Evolutionary conservation across 2,113 vertebrate species (phyloP).

Genomic region (Platichthys stellatus): DNA sequence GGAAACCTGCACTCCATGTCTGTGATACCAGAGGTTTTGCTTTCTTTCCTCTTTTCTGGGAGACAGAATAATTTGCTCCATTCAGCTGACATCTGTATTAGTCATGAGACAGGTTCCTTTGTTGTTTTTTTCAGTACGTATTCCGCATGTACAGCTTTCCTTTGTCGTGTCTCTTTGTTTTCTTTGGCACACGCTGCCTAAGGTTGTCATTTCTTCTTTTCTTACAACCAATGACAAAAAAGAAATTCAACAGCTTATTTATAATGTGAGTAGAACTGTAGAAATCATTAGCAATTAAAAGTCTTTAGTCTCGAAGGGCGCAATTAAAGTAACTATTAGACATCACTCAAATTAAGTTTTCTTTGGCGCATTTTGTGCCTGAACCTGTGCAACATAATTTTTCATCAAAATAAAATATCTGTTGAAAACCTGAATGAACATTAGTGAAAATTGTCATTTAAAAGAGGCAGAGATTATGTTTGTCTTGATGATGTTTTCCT

Average conservation of each 20-base stretch:
- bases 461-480: neutral
- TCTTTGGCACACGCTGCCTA: slow-evolving; percentile 1
- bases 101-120: slow-evolving; percentile 21
- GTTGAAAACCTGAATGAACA: neutral
- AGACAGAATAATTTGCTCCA: slow-evolving; percentile 6
- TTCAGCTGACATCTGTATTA: slow-evolving; percentile 37
- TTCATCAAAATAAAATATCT: neutral
- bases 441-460: neutral
- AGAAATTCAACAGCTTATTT: neutral
- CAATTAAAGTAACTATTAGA: too few species aligned
- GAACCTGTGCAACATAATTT: neutral
- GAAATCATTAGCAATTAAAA: neutral
- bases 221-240: neutral
- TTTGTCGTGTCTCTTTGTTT: slow-evolving; percentile 25
- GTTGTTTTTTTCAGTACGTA: slow-evolving; percentile 32
- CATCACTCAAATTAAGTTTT: too few species aligned
- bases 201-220: neutral
- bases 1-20: neutral
- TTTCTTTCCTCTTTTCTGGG: neutral
- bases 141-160: slow-evolving; percentile 5
- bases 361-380: neutral
- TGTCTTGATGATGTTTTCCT: too few species aligned
- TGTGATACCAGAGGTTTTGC: neutral
- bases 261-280: neutral
- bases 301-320: too few species aligned